Percentiles rank a stretch among this genome's conserved stretches.
Conservation (phyloP, 2,113 vertebrate species). For the Myanophis thanlyinensis region DNA sequence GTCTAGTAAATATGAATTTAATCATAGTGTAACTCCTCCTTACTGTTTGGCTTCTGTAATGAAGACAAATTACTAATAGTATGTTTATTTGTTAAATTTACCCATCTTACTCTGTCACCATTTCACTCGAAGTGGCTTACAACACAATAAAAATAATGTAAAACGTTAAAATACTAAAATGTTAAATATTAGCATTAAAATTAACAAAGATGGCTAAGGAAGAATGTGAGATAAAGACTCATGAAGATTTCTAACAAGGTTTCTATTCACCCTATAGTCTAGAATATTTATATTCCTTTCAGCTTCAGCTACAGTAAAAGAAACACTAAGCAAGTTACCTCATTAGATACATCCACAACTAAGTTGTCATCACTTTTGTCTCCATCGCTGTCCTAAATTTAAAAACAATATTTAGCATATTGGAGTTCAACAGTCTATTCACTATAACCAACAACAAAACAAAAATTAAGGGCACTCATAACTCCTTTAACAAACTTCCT, state of each 20-base stretch:
- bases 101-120: too few species aligned
- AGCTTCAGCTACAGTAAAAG: constrained; percentile 30
- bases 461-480: neutral
- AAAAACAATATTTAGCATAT: constrained; percentile 57
- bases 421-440: neutral
- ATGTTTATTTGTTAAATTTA: neutral
- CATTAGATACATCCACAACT: constrained; percentile 85
- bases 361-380: constrained; percentile 87
- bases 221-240: neutral
- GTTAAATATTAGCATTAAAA: neutral
- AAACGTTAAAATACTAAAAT: neutral
- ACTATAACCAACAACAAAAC: neutral
- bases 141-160: neutral
- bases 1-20: neutral
- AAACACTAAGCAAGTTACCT: constrained; percentile 71
- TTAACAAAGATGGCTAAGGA: neutral
- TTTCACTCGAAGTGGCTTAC: neutral
- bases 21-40: neutral
- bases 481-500: neutral
- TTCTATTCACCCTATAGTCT: neutral
- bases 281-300: neutral
- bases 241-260: neutral
- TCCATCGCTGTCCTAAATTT: constrained; percentile 80
- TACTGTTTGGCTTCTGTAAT: neutral
- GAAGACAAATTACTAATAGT: neutral